These are phyloP conservation scores for Scartelaos histophorus DNA, from an alignment of 2,113 vertebrate genomes.

Conservation along the genomic window DNA sequence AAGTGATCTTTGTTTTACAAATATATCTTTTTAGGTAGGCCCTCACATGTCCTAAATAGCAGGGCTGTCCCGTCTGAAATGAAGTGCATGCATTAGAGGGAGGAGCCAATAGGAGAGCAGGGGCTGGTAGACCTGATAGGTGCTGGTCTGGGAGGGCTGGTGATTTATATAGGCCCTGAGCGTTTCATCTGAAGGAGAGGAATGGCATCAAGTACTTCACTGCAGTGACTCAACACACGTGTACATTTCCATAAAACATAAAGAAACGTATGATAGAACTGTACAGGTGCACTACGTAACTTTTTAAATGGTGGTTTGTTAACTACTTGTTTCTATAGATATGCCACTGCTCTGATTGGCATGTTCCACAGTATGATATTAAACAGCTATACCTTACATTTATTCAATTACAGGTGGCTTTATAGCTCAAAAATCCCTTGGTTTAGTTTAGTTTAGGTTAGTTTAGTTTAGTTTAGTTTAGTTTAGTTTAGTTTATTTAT, in stretches of 20 bases:
- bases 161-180: slow-evolving; percentile 58
- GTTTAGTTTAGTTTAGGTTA: too few relatives aligned
- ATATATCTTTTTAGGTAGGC: slow-evolving; percentile 59
- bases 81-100: slow-evolving; percentile 45
- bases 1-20: slow-evolving; percentile 73
- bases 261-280: too few relatives aligned
- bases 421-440: too few relatives aligned
- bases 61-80: slow-evolving; percentile 41
- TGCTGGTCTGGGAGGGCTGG: slow-evolving; percentile 44
- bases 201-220: neutral
- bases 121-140: slow-evolving; percentile 47
- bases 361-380: too few relatives aligned
- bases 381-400: too few relatives aligned
- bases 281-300: too few relatives aligned
- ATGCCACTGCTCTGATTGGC: too few relatives aligned
- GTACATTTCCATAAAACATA: neutral
- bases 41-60: slow-evolving; percentile 51
- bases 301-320: too few relatives aligned
- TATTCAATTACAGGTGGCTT: too few relatives aligned
- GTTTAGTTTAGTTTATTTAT: too few relatives aligned
- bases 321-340: too few relatives aligned
- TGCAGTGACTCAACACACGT: neutral
- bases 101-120: slow-evolving; percentile 26
- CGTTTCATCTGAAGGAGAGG: neutral
- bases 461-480: too few relatives aligned